A percentile compares a stretch with the other conserved stretches of the same genome.
Evolutionary conservation across 2,113 vertebrate genomes (phyloP).

Genomic region (Menidia beryllina): DNA sequence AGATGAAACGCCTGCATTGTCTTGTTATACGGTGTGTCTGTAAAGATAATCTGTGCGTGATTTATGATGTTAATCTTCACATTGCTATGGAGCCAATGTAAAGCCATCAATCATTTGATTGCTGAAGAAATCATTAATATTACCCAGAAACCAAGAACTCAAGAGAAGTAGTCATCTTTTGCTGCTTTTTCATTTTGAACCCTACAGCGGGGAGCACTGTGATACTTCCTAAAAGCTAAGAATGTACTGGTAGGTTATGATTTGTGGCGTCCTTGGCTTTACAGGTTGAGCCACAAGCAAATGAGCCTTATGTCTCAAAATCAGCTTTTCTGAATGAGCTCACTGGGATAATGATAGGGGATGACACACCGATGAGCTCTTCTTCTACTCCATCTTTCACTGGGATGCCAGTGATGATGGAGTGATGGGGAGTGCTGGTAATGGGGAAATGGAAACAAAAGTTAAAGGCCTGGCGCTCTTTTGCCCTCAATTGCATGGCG

Average conservation of each 20-base stretch:
- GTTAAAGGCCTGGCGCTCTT: constrained; percentile 49
- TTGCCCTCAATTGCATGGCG: constrained; percentile 51
- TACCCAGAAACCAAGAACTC: constrained; percentile 13
- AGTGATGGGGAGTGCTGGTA: constrained; percentile 38
- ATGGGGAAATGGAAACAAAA: constrained; percentile 5
- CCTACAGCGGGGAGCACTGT: constrained; percentile 5
- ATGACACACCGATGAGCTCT: constrained; percentile 35
- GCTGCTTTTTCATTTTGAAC: constrained; percentile 27
- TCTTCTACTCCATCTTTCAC: constrained; percentile 18
- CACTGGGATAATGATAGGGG: constrained; percentile 70
- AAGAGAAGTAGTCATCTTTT: neutral
- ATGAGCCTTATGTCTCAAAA: constrained; percentile 49
- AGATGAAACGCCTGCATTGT: constrained; percentile 42
- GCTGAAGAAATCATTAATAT: constrained; percentile 51
- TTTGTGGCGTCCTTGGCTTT: constrained; percentile 61
- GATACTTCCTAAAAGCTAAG: constrained; percentile 28
- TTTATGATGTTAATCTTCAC: constrained; percentile 67
- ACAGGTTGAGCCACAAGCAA: constrained; percentile 63
- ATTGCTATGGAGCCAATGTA: constrained; percentile 46
- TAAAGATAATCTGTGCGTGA: constrained; percentile 43
- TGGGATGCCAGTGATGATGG: constrained; percentile 43
- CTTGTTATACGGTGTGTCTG: constrained; percentile 21
- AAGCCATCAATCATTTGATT: constrained; percentile 62
- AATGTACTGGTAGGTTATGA: constrained; percentile 38
- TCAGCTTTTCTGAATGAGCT: constrained; percentile 62